Conservation (phyloP, 2,888 invertebrate genomes). For the Diadegma fenestrale region DNA sequence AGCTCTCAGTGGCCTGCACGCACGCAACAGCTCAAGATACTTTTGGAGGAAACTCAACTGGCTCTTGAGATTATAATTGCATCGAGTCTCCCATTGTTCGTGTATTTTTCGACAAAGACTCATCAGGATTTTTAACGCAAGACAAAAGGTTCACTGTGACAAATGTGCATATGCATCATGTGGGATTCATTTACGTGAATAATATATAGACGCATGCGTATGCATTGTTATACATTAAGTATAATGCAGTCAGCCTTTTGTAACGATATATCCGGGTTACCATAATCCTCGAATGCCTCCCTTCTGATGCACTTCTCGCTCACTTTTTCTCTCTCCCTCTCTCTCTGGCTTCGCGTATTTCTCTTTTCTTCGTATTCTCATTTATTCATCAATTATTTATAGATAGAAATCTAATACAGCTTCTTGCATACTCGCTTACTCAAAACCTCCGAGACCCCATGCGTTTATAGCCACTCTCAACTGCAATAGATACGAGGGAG, state of each 20-base stretch:
- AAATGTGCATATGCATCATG: neutral
- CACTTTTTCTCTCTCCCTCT: neutral
- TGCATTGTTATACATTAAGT: neutral
- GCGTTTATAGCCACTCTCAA: conserved; percentile 24
- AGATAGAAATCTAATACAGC: conserved; percentile 6
- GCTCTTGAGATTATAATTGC: neutral
- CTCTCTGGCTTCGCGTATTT: conserved; percentile 20
- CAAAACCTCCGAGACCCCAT: conserved; percentile 28
- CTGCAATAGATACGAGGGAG: conserved; percentile 5
- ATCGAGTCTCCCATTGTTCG: neutral
- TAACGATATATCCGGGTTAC: conserved; percentile 49
- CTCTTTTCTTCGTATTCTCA: conserved; percentile 19
- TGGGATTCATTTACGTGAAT: neutral
- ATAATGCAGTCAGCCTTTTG: neutral
- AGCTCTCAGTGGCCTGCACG: too few species aligned
- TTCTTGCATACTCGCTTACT: neutral
- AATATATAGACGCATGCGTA: neutral
- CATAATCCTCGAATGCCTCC: conserved; percentile 42
- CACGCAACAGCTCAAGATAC: too few species aligned
- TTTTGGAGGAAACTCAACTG: neutral
- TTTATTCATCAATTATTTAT: conserved; percentile 37
- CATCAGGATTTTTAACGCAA: neutral
- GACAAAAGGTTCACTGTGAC: neutral
- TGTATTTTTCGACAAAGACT: neutral
- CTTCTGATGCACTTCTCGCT: conserved; percentile 2